Base-by-base conservation (phyloP, 2,888 invertebrate species). In the Lasioglossum vierecki region DNA sequence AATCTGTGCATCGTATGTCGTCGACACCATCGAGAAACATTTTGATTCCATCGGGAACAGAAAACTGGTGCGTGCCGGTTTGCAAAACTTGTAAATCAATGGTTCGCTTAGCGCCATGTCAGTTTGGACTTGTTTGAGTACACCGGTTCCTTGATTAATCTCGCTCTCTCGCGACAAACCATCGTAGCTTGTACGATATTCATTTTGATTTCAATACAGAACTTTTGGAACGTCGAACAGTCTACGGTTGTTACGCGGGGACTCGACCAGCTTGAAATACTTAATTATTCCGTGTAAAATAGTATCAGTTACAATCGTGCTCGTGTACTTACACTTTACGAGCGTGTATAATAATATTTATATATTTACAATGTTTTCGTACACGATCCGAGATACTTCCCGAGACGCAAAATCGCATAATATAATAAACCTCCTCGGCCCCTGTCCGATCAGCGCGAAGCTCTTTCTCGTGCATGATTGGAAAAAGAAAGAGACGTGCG, bases 221-320 rank as follows among this genome's bases (percentile, higher is more conserved):
- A 8, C 8, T 71, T 44, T 18, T 1, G 22, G 26, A 39, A 18
- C 70, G 6, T 79, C 41, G 63, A 84, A 84, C 71, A 68, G 26
- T 35, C 68, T 41, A 70, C 11, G 76, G 60, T 30, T 30, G 53
- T 76, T 35, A 49, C n/a, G 2, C n/a, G 26, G 13, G 60, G 78
- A 72, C 57, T 39, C 75, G 30, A 70, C 76, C 39, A 22, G 4
- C 44, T 78, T 78, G 35, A 72, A 72, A 26, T 63, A 57, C 22
- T 68, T 76, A 82, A 76, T 70, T 35, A 35, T 76, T 79, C 49
- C 35, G 72, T 85, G 82, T 86, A 85, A 85, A 86, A 85, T 82
- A 76, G 79, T 86, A 85, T 44, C 66, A 75, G 66, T 80, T 84
- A 84, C 35, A 63, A n/a, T 30, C 18, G 53, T 63, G 60, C 39